Conservation (phyloP, 2,797 vertebrate species). For the Danio choprae region DNA sequence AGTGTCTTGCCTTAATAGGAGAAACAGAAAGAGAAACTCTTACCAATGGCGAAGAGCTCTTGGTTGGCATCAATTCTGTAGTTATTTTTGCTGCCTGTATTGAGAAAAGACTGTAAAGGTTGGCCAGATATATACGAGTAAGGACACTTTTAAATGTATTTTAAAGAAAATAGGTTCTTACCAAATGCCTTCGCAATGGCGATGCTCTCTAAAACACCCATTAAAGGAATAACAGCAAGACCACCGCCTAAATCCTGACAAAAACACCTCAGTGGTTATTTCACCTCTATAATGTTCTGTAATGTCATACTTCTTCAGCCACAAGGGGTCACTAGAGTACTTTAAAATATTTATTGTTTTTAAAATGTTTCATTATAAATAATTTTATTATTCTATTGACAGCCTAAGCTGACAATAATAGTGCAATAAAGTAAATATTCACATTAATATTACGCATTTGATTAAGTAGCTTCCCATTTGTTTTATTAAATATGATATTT, state of each 20-base stretch:
- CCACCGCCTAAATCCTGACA: constrained; percentile 86
- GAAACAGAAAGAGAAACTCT: constrained; percentile 33
- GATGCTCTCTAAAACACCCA: constrained; percentile 92
- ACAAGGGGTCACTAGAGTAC: too few relatives aligned
- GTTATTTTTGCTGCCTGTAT: constrained; percentile 86
- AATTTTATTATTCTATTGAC: not conserved
- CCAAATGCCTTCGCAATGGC: constrained; percentile 94
- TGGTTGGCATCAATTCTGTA: constrained; percentile 91
- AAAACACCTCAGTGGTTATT: not conserved
- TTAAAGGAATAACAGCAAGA: constrained; percentile 88
- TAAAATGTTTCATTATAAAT: not conserved
- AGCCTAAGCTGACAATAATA: not conserved
- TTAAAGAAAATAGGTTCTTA: constrained; percentile 64
- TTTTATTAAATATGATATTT: too few relatives aligned
- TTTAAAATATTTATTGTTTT: not conserved
- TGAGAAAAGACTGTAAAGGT: constrained; percentile 16
- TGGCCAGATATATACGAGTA: not conserved
- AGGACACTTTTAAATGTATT: not conserved
- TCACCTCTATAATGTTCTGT: not conserved
- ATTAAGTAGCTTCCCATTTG: too few relatives aligned
- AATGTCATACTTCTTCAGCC: too few relatives aligned
- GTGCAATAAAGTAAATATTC: not conserved
- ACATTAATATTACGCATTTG: not conserved
- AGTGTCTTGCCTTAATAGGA: too few relatives aligned
- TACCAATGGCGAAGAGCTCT: constrained; percentile 93